phyloP scores from a whole-genome alignment of 2,888 invertebrate genomes.

The Odontocerum albicorne region DNA sequence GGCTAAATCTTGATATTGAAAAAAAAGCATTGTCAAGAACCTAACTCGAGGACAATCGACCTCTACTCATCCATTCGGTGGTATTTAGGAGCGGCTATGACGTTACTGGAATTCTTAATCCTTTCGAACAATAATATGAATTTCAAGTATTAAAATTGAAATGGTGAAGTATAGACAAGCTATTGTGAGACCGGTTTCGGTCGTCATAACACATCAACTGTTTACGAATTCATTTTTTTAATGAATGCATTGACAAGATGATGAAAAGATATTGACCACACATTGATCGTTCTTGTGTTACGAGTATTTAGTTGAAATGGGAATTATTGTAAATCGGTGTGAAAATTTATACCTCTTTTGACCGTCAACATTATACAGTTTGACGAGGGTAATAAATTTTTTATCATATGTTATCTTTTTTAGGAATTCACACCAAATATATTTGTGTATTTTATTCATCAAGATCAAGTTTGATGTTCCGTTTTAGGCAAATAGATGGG shows the following conservation, averaged over 20 bases:
- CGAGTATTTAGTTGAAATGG: conserved; percentile 11
- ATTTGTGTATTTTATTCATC: too few relatives aligned
- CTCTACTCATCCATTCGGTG: too few relatives aligned
- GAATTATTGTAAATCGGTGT: conserved; percentile 32
- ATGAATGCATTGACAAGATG: conserved; percentile 22
- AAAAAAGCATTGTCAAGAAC: too few relatives aligned
- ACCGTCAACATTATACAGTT: too few relatives aligned
- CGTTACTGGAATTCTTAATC: conserved; percentile 19
- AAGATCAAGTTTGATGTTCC: too few relatives aligned
- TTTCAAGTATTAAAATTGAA: conserved; percentile 31
- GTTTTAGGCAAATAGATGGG: too few relatives aligned
- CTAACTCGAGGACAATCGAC: too few relatives aligned
- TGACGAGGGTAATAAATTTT: too few relatives aligned
- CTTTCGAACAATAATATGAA: conserved; percentile 32
- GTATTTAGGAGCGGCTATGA: too few relatives aligned
- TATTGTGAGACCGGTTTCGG: conserved; percentile 25
- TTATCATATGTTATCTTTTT: too few relatives aligned
- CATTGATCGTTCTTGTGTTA: conserved; percentile 5
- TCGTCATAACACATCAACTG: conserved; percentile 35
- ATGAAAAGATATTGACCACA: conserved; percentile 28
- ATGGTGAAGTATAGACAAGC: conserved; percentile 11
- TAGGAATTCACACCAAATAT: too few relatives aligned
- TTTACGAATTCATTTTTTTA: conserved; percentile 32
- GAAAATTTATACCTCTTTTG: conserved; percentile 33
- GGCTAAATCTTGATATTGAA: too few relatives aligned